Evolutionary conservation across 2,888 invertebrate genomes (phyloP).

Genomic region (Miltochrista miniata): DNA sequence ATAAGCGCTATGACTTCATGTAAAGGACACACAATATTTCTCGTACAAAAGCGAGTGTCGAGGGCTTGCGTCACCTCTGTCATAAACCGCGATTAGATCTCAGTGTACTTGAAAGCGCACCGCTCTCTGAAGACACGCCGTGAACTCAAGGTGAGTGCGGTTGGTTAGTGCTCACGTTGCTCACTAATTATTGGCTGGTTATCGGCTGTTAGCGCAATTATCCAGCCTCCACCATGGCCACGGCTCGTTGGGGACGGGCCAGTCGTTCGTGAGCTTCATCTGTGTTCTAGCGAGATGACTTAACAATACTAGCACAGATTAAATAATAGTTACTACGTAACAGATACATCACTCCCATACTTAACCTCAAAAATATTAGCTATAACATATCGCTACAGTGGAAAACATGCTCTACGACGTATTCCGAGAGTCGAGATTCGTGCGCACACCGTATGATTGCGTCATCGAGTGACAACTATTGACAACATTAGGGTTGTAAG

Average conservation of each 20-base stretch:
- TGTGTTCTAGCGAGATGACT: slow-evolving; percentile 1
- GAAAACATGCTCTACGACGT: too few species aligned
- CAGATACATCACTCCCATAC: too few species aligned
- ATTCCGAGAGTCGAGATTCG: too few species aligned
- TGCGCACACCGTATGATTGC: too few species aligned
- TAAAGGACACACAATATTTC: slow-evolving; percentile 5
- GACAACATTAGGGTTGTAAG: too few species aligned
- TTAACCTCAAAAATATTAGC: too few species aligned
- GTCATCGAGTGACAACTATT: too few species aligned
- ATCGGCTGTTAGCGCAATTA: slow-evolving; percentile 13
- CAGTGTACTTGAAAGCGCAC: slow-evolving; percentile 10
- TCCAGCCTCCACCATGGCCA: not conserved
- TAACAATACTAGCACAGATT: too few species aligned
- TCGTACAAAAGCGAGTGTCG: slow-evolving; percentile 6
- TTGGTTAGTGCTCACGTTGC: slow-evolving; percentile 15
- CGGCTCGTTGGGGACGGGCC: slow-evolving; percentile 1
- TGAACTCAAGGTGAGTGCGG: slow-evolving; percentile 21
- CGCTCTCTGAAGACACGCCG: slow-evolving; percentile 1
- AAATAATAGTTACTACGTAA: too few species aligned
- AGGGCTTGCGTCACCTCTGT: slow-evolving; percentile 19
- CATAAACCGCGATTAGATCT: slow-evolving; percentile 17
- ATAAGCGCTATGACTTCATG: slow-evolving; percentile 9
- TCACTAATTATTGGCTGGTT: slow-evolving; percentile 21
- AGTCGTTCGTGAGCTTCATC: slow-evolving; percentile 2
- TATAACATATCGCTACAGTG: too few species aligned